These are phyloP conservation scores for Macquaria australasica DNA, from an alignment of 2,113 vertebrate genomes.

Conservation along the genomic window DNA sequence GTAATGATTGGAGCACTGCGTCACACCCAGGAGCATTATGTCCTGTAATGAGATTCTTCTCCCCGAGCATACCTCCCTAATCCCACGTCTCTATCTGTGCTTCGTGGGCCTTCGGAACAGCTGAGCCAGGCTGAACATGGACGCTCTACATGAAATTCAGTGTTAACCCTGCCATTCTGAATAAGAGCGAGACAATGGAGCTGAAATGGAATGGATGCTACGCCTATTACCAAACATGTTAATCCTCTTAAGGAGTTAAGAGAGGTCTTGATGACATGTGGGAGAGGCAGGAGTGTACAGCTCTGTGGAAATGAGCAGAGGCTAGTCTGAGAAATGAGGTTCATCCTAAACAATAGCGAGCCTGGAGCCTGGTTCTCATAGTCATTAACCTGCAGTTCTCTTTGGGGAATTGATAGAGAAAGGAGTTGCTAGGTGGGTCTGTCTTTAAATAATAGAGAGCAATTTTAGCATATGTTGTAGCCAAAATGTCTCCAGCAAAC, in stretches of 20 bases:
- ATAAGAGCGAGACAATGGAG: slow-evolving; percentile 65
- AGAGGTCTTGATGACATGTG: slow-evolving; percentile 68
- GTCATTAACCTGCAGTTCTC: slow-evolving; percentile 63
- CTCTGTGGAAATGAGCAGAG: slow-evolving; percentile 30
- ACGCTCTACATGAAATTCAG: slow-evolving; percentile 55
- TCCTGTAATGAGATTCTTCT: slow-evolving; percentile 71
- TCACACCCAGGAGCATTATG: slow-evolving; percentile 57
- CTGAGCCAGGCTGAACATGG: slow-evolving; percentile 61
- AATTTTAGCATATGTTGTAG: neutral
- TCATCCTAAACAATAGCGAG: slow-evolving; percentile 51
- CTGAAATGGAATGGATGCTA: slow-evolving; percentile 58
- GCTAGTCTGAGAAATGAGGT: slow-evolving; percentile 49
- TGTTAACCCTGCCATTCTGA: slow-evolving; percentile 55
- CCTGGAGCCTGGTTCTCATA: slow-evolving; percentile 2
- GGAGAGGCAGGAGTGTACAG: slow-evolving; percentile 40
- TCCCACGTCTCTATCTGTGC: slow-evolving; percentile 58
- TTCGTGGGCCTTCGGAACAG: slow-evolving; percentile 32
- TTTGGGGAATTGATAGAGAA: slow-evolving; percentile 6
- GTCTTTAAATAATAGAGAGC: slow-evolving; percentile 17
- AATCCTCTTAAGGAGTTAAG: slow-evolving; percentile 78
- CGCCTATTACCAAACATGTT: slow-evolving; percentile 67
- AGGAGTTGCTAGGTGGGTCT: neutral
- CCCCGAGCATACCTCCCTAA: slow-evolving; percentile 56
- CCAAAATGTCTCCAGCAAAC: slow-evolving; percentile 9
- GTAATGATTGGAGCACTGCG: slow-evolving; percentile 54